phyloP scores from a whole-genome alignment of 2,888 invertebrate species.

The Sclerodermus sp. region DNA sequence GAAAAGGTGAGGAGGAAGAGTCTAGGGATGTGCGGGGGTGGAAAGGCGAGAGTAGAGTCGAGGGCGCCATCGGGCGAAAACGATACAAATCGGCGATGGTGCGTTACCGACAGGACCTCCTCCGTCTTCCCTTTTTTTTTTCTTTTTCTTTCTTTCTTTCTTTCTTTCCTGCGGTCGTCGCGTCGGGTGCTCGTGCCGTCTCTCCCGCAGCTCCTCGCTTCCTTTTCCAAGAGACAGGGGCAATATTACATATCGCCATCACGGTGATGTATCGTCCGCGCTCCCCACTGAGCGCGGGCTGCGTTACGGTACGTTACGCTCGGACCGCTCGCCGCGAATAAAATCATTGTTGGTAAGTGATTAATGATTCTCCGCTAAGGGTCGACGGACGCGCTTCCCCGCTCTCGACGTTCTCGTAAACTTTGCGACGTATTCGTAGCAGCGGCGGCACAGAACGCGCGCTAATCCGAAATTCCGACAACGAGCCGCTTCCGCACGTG shows the following conservation, averaged over 20 bases:
- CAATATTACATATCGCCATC: slow-evolving; percentile 37
- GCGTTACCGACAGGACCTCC: neutral
- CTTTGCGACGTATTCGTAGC: slow-evolving; percentile 17
- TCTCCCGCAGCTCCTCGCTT: neutral
- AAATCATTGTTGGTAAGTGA: slow-evolving; percentile 51
- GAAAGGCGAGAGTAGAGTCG: too few relatives aligned
- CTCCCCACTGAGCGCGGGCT: slow-evolving; percentile 24
- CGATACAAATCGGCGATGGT: neutral
- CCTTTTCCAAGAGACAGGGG: slow-evolving; percentile 10
- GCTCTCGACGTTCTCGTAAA: slow-evolving; percentile 16
- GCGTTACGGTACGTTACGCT: slow-evolving; percentile 39
- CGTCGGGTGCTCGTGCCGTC: neutral
- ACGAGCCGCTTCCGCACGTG: too few relatives aligned
- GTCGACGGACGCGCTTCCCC: slow-evolving; percentile 16
- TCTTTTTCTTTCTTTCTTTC: too few relatives aligned
- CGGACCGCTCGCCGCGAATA: slow-evolving; percentile 45
- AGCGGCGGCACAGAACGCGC: too few relatives aligned
- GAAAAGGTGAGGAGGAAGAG: too few relatives aligned
- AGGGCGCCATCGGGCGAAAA: too few relatives aligned
- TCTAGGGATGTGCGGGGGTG: too few relatives aligned
- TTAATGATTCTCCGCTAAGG: slow-evolving; percentile 39
- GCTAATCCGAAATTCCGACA: slow-evolving; percentile 2
- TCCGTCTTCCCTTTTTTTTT: too few relatives aligned
- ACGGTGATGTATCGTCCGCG: slow-evolving; percentile 32
- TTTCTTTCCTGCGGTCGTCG: too few relatives aligned